These are phyloP conservation scores for Cranoglanis bouderius DNA, from an alignment of 2,113 vertebrate genomes.

Conservation along the genomic window DNA sequence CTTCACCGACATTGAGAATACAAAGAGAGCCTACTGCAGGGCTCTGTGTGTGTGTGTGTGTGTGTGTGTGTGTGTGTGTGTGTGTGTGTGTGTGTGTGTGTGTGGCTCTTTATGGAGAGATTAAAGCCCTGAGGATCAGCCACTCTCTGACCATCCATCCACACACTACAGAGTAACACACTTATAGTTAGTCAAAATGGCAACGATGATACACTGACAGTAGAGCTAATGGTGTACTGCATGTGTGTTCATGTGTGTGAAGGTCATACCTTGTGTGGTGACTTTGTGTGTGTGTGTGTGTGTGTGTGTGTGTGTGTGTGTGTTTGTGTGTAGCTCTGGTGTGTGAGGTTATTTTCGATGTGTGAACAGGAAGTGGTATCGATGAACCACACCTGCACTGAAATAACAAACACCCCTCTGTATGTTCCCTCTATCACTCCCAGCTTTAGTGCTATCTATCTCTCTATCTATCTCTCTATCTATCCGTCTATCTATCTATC, in stretches of 20 bases:
- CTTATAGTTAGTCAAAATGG: background rate
- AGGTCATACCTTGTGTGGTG: background rate
- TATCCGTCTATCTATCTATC: background rate
- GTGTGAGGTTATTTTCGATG: background rate
- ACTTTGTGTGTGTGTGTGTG: background rate
- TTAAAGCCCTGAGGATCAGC: slow-evolving; percentile 14
- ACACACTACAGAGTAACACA: background rate
- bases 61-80: background rate
- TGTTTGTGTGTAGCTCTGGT: background rate
- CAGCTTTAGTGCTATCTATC: background rate
- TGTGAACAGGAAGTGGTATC: slow-evolving; percentile 2
- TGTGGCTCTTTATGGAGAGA: background rate
- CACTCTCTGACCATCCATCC: background rate
- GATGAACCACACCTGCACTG: slow-evolving; percentile 9
- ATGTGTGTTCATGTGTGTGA: background rate
- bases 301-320: background rate
- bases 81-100: background rate
- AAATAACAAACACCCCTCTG: slow-evolving; percentile 8
- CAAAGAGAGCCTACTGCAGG: background rate
- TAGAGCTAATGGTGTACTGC: background rate
- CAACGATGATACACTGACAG: background rate
- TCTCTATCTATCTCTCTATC: background rate
- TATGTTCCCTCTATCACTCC: background rate
- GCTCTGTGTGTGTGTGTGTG: background rate
- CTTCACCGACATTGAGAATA: slow-evolving; percentile 10